Percentiles rank a stretch among this genome's conserved stretches.
These are phyloP conservation scores for Troglohyphantes excavatus DNA, from an alignment of 2,888 invertebrate genomes.

Conservation along the genomic window DNA sequence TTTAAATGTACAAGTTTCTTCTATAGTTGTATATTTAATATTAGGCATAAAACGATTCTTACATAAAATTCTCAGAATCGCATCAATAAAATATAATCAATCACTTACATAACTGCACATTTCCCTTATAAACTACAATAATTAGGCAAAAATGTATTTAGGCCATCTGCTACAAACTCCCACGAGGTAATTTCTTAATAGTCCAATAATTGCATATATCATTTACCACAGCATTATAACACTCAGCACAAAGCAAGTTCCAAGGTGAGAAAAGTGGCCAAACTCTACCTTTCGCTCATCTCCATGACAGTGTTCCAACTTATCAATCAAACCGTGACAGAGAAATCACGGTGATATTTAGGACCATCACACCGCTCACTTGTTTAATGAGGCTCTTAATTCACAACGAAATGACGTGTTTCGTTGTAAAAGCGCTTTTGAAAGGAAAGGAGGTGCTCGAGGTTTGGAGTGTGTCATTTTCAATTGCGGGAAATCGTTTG, in stretches of 20 bases:
- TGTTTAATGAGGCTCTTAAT: background rate
- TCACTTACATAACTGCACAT: no score
- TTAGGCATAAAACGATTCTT: no score
- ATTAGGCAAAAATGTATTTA: no score
- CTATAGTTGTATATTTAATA: no score
- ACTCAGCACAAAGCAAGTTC: background rate
- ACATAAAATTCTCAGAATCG: no score
- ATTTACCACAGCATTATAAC: background rate
- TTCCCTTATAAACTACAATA: no score
- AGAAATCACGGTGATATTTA: background rate
- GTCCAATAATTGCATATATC: background rate
- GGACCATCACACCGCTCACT: background rate
- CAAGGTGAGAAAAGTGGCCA: background rate
- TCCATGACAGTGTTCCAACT: background rate
- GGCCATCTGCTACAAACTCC: background rate
- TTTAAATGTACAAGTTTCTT: no score
- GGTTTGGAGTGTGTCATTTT: background rate
- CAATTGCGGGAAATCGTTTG: background rate
- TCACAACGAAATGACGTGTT: background rate
- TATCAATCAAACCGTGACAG: conserved; percentile 4
- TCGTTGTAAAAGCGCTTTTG: background rate
- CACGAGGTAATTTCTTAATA: background rate
- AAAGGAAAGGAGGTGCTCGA: no score
- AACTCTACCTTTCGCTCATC: background rate
- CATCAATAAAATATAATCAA: no score